A percentile compares a stretch with the other conserved stretches of the same genome.
Evolutionary conservation across 2,113 vertebrate species (phyloP).

Genomic region (Lepidothrix coronata): DNA sequence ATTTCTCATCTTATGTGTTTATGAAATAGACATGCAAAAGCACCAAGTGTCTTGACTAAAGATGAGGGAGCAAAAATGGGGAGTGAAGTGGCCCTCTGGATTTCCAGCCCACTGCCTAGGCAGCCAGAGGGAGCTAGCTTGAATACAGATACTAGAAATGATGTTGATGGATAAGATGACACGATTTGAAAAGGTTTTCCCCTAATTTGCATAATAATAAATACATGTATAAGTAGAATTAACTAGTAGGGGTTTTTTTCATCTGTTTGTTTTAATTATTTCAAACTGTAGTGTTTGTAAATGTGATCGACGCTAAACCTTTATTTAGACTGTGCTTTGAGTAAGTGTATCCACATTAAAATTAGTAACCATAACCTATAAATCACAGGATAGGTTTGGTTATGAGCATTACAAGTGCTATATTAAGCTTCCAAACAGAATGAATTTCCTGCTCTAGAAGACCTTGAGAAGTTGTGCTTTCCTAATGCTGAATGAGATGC

Average conservation of each 20-base stretch:
- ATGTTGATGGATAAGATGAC: not conserved
- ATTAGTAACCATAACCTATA: slow-evolving; percentile 45
- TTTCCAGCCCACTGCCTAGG: not conserved
- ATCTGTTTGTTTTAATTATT: slow-evolving; percentile 70
- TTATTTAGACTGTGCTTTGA: slow-evolving; percentile 63
- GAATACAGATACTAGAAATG: not conserved
- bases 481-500: not conserved
- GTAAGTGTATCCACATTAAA: slow-evolving; percentile 61
- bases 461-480: slow-evolving; percentile 30
- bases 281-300: slow-evolving; percentile 58
- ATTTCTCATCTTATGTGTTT: not conserved
- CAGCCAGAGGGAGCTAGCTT: not conserved
- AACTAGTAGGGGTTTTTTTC: slow-evolving; percentile 42
- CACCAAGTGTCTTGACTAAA: not conserved
- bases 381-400: slow-evolving; percentile 6
- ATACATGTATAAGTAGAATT: slow-evolving; percentile 53
- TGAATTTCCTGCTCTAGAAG: not conserved
- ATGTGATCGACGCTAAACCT: slow-evolving; percentile 69
- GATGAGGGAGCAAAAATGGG: not conserved
- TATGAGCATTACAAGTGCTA: slow-evolving; percentile 8
- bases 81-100: not conserved
- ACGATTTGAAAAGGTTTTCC: slow-evolving; percentile 42
- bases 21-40: not conserved
- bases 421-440: slow-evolving; percentile 15
- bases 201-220: slow-evolving; percentile 65